phyloP scores from a whole-genome alignment of 2,888 invertebrate species.

The Troglohyphantes excavatus region DNA sequence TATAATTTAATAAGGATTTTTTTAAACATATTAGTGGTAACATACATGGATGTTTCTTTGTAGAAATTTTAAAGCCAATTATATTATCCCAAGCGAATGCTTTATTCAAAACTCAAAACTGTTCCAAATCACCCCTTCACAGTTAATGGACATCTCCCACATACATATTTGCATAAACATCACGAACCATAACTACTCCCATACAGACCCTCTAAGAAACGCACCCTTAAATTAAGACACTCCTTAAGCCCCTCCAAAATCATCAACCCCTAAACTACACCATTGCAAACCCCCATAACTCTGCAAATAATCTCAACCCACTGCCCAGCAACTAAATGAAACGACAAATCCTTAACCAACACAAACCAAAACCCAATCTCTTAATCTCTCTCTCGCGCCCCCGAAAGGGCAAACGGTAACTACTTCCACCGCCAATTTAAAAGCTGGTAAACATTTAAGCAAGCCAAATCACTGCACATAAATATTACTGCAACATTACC shows the following conservation, averaged over 20 bases:
- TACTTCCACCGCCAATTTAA: constrained; percentile 27
- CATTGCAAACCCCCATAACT: neutral
- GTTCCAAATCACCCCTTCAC: too few species aligned
- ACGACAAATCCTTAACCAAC: neutral
- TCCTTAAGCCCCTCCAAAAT: neutral
- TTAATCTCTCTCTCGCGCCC: neutral
- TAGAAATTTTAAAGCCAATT: too few species aligned
- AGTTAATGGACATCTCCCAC: too few species aligned
- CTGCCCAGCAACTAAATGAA: neutral
- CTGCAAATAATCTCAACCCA: neutral
- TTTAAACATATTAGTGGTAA: too few species aligned
- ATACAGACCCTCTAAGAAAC: neutral
- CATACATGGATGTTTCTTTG: too few species aligned
- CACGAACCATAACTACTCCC: too few species aligned
- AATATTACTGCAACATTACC: constrained; percentile 44
- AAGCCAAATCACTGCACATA: constrained; percentile 33
- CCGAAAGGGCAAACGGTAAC: neutral
- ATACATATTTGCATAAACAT: too few species aligned
- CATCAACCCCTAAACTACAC: neutral
- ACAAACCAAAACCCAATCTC: constrained; percentile 11
- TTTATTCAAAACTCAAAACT: too few species aligned
- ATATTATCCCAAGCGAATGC: too few species aligned
- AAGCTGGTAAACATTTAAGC: constrained; percentile 17
- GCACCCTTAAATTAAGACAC: neutral
- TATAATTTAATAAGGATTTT: too few species aligned